Evolutionary conservation across 2,113 vertebrate species (phyloP), one percentile per base, ranked within the genome.

Genomic region (Hemiprocne comata): DNA sequence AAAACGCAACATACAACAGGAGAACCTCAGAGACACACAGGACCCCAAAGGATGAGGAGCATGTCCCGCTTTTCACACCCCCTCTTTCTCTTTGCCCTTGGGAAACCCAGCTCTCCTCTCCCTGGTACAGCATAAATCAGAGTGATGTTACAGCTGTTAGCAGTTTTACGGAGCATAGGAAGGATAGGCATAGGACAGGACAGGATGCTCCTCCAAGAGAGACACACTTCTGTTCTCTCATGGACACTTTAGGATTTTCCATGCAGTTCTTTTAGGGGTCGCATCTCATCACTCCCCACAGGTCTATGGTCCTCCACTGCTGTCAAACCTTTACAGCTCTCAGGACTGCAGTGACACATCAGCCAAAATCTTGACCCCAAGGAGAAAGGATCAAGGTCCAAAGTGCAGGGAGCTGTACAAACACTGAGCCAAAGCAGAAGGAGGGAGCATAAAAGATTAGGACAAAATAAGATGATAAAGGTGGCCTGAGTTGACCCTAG

Each of bases 141-240:
- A 80, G 57, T 6, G 44, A 69, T 64, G 34, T 25, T 9, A 7
- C 25, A 50, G 48, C 55, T 1, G 0, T 34, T 7, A 23, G 17
- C 1, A 1, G 29, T 48, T 87, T 92, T 42, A 82, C 0, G 0
- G 33, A 89, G 33, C 1, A 0, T 7, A 64, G 38, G 33, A 85
- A 67, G 61, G 69, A 73, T 29, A 14, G 48, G 31, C 16, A 70
- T 34, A 36, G 40, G 9, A 73, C 2, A 9, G 38, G 2, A 86
- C 21, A 40, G 34, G 10, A 60, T 17, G 36, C 10, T 88, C 29
- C 21, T 72, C 75, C 38, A 75, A 40, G 10, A 46, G 17, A 85
- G 19, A 29, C 0, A 2, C 8, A 67, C 48, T 86, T 85, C 51
- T 86, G 16, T 40, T 88, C 46, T 78, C 57, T 50, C 5, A 0